Base-by-base conservation (phyloP, 2,797 vertebrate genomes). In the Euthynnus affinis region DNA sequence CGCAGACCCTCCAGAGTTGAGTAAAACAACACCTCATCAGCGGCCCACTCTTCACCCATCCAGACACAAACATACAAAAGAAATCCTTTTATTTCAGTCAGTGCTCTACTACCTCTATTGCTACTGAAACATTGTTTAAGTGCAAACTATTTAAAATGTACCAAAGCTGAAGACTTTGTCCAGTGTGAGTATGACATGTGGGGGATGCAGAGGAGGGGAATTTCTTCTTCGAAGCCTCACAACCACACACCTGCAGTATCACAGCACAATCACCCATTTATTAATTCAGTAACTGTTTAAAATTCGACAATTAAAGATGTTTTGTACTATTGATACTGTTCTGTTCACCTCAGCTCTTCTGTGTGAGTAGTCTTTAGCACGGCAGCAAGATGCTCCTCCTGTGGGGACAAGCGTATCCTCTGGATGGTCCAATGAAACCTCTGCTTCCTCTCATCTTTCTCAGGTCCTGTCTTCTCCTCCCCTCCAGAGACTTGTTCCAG, bases 81-180 rank as follows among this genome's bases (percentile, higher is more conserved):
- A 64, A 2, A 44, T 27, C 2, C 0, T 32, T 63, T 42, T 12
- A 46, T 48, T 55, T 62, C 27, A 57, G 40, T 10, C 27, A 15
- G 1, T 46, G 13, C 10, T 5, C 0, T 58, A 2, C 10, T 60
- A 49, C 8, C 2, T 48, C 9, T 20, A 29, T 6, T 49, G 18
- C 40, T 62, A 63, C 25, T 46, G 0, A 46, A n/a, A 29, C 22
- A 23, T 20, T 27, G 23, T 62, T 15, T n/a, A 32, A 27, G 3
- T 68, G 37, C 9, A 74, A 18, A 71, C 10, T 25, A 56, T 25
- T 66, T 32, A 34, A 66, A 62, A 78, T 67, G 90, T 95, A 99
- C 98, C 98, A 88, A 98, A 98, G 75, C 94, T 98, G 88, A 96
- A 96, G 52, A 98, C 96, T 7, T 95, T 94, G 68, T 96, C 91